phyloP scores from a whole-genome alignment of 2,797 vertebrate species.

The Clarias fuscus region DNA sequence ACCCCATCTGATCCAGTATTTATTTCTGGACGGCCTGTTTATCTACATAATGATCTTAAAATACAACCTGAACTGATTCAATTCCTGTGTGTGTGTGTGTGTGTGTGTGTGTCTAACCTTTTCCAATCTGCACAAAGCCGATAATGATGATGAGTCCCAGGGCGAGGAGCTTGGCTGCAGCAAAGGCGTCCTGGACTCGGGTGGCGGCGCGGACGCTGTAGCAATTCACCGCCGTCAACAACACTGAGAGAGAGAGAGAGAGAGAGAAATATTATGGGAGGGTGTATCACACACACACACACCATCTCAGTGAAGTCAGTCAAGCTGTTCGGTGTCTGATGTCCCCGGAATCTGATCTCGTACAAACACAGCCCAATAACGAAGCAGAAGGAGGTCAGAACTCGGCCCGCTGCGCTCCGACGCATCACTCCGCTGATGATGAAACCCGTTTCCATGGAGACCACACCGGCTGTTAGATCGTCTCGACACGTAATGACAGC shows the following conservation, averaged over 20 bases:
- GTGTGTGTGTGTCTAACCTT: slow-evolving; percentile 65
- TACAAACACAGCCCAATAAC: background rate
- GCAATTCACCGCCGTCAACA: slow-evolving; percentile 93
- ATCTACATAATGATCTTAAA: background rate
- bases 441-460: background rate
- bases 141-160: slow-evolving; percentile 90
- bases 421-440: background rate
- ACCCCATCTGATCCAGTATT: background rate
- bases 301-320: background rate
- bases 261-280: background rate
- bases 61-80: background rate
- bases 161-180: slow-evolving; percentile 89
- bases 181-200: slow-evolving; percentile 92
- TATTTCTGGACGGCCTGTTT: background rate
- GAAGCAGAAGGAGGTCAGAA: background rate
- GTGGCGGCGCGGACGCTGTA: slow-evolving; percentile 97
- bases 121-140: slow-evolving; percentile 86
- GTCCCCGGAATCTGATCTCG: background rate
- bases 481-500: background rate
- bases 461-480: background rate
- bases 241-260: slow-evolving; percentile 69
- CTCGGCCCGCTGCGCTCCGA: too few relatives aligned
- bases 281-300: background rate
- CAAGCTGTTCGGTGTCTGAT: background rate
- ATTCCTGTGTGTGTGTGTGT: background rate